These are phyloP conservation scores for Acanthurus lineatus DNA, from an alignment of 2,797 vertebrate genomes.

Conservation along the genomic window DNA sequence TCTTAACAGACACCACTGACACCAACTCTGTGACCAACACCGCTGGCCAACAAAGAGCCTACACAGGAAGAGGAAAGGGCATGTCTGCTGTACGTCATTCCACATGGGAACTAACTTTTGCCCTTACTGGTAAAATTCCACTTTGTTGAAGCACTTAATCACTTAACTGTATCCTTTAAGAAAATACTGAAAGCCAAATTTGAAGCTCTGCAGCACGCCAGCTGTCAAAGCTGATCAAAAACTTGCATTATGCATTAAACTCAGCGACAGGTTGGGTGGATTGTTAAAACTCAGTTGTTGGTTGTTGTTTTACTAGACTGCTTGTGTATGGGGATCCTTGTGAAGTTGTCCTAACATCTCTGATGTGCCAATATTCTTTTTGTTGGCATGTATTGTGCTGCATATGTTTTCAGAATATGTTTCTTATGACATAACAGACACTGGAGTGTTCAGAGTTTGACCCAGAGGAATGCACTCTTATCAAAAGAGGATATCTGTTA, in stretches of 20 bases:
- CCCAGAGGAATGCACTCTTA: conserved; percentile 2
- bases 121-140: conserved; percentile 38
- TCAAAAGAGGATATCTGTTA: conserved; percentile 29
- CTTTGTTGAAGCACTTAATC: conserved; percentile 53
- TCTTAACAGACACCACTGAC: conserved; percentile 34
- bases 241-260: conserved; percentile 8
- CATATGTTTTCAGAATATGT: conserved; percentile 1
- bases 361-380: conserved; percentile 1
- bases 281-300: conserved; percentile 12
- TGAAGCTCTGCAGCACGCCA: conserved; percentile 44
- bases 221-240: conserved; percentile 48
- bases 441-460: conserved; percentile 14
- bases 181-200: conserved; percentile 19
- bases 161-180: conserved; percentile 34
- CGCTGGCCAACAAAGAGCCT: conserved; percentile 43
- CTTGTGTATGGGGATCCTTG: background rate
- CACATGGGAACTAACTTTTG: conserved; percentile 42
- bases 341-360: background rate
- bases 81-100: conserved; percentile 39
- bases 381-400: background rate
- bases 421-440: conserved; percentile 14
- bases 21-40: conserved; percentile 26
- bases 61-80: conserved; percentile 54
- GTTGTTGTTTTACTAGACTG: background rate
- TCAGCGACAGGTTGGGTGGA: conserved; percentile 1